phyloP scores from a whole-genome alignment of 2,797 vertebrate genomes.

The Coregonus ussuriensis region DNA sequence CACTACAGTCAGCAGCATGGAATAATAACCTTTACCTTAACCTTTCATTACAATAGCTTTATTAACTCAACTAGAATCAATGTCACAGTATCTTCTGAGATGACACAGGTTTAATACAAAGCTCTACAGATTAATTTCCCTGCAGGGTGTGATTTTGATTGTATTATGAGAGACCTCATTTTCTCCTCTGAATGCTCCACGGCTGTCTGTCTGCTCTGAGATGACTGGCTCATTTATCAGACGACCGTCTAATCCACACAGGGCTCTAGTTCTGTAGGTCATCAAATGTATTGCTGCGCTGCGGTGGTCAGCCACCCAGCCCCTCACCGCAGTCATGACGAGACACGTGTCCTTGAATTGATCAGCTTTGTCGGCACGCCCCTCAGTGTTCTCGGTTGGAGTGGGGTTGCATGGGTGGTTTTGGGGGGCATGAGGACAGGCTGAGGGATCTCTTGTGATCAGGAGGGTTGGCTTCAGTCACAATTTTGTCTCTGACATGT shows the following conservation, averaged over 20 bases:
- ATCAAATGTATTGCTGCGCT: background rate
- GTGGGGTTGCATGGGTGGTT: background rate
- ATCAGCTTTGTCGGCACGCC: slow-evolving; percentile 40
- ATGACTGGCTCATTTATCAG: background rate
- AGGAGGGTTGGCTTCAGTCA: background rate
- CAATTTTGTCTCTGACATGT: background rate
- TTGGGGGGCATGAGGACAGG: slow-evolving; percentile 20
- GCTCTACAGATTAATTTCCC: background rate
- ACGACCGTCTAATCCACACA: no score
- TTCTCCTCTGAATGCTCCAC: background rate
- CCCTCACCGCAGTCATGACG: slow-evolving; percentile 26
- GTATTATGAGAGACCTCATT: background rate
- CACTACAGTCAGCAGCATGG: background rate
- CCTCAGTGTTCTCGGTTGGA: no score
- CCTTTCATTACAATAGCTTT: background rate
- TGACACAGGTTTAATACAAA: no score
- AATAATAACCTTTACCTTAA: background rate
- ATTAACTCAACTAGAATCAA: background rate
- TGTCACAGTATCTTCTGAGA: background rate
- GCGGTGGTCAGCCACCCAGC: background rate
- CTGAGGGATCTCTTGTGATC: slow-evolving; percentile 3
- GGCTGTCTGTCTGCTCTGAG: background rate
- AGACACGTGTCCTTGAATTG: slow-evolving; percentile 60
- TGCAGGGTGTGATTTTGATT: background rate
- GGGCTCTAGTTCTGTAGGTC: background rate